Evolutionary conservation across 1,140 invertebrate genomes (phyloP), one percentile per base, ranked within the genome.

Genomic region (Tetramorium parvispinum): DNA sequence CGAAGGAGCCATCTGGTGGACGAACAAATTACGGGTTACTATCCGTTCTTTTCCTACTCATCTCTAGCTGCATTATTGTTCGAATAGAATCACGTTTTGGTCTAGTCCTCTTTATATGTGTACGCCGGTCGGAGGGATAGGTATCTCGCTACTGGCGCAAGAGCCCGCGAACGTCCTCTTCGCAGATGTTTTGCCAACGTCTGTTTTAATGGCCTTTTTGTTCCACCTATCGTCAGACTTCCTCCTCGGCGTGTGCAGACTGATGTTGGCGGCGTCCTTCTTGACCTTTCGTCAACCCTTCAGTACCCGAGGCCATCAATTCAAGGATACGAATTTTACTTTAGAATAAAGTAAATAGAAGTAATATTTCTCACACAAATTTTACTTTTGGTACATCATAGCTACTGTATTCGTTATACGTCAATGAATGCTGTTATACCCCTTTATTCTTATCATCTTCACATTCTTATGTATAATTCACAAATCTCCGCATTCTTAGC

Each of bases 1-100:
- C 93, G 94, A 89, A 94, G 93, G 90, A 92, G 91, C 92, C 94
- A 94, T 92, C 93, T 94, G 92, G 94, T 93, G 90, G 89, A 92
- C 88, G 89, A 91, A 85, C 86, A 94, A 94, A 94, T 94, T 94
- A 78, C 90, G 37, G 66, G 71, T 86, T 88, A 61, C 51, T 51
- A 85, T 71, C 87, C 71, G 70, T 51, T 78, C 87, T 70, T 87
- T 85, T 85, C 61, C 89, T 90, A 91, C 88, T 88, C 88, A 76
- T 87, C 86, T 88, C 86, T 82, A 90, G 81, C 55, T 83, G 75
- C 70, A 59, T 61, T 76, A 90, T 90, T 88, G 82, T 90, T 88
- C 61, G 32, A 53, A 21, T 57, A 55, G 46, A 65, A 51, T 66
- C 53, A 37, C 21, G 24, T 18, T 71, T n/a, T 24, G 11, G 43